phyloP scores from a whole-genome alignment of 1,140 invertebrate genomes.

The Nasonia longicornis region DNA sequence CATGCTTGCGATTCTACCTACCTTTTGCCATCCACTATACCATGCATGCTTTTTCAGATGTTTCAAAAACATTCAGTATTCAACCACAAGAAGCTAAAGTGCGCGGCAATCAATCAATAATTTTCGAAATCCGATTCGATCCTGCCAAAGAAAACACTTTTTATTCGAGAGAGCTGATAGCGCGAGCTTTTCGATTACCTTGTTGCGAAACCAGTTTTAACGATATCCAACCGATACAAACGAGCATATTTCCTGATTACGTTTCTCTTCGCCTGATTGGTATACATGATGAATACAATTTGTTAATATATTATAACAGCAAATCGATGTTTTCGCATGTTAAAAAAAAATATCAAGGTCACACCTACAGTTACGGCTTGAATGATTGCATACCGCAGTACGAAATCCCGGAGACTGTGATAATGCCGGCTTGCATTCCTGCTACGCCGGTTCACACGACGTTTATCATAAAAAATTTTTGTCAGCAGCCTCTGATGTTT shows the following conservation, averaged over 20 bases:
- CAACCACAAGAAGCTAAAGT: conserved; percentile 47
- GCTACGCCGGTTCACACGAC: conserved; percentile 53
- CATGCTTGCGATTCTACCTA: not conserved
- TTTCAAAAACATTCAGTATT: conserved; percentile 50
- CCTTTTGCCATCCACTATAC: no score
- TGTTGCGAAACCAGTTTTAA: not conserved
- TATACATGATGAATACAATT: conserved; percentile 19
- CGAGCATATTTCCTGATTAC: conserved; percentile 45
- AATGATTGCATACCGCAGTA: conserved; percentile 52
- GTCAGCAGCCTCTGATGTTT: conserved; percentile 55
- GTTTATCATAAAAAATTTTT: conserved; percentile 57
- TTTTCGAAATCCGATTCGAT: conserved; percentile 58
- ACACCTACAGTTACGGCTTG: conserved; percentile 48
- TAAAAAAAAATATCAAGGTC: conserved; percentile 48
- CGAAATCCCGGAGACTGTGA: conserved; percentile 55
- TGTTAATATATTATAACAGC: not conserved
- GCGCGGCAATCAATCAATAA: conserved; percentile 40
- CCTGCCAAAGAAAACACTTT: conserved; percentile 47
- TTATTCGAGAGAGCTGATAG: conserved; percentile 50
- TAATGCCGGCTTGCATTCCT: conserved; percentile 58
- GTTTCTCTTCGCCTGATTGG: conserved; percentile 53
- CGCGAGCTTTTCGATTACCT: conserved; percentile 43
- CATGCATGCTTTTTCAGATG: conserved; percentile 46
- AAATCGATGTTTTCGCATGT: not conserved
- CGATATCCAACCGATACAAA: not conserved